These are phyloP conservation scores for Ailurus styani DNA, from an alignment of 2,113 vertebrate species.

Conservation along the genomic window DNA sequence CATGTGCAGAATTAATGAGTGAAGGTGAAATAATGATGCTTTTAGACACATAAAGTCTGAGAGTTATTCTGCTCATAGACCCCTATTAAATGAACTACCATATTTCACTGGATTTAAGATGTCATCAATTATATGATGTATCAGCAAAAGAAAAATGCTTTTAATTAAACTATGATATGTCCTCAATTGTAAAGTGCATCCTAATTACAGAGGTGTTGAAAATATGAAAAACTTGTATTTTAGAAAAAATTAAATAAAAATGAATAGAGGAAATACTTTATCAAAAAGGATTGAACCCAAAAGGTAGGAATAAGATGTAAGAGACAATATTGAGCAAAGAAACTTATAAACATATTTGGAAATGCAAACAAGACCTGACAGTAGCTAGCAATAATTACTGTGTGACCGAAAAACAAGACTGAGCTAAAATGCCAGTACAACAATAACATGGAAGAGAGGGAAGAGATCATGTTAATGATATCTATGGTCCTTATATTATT, in stretches of 20 bases:
- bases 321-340: neutral
- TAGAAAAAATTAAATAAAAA: neutral
- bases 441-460: neutral
- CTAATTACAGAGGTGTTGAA: constrained; percentile 5
- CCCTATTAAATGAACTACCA: constrained; percentile 18
- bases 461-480: neutral
- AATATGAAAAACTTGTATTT: neutral
- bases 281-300: neutral
- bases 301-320: neutral
- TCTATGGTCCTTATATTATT: neutral
- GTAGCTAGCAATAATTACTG: neutral
- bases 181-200: neutral
- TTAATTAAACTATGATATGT: constrained; percentile 4
- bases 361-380: neutral
- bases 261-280: neutral
- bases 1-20: constrained; percentile 58
- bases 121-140: neutral
- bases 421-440: neutral
- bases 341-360: neutral
- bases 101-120: neutral
- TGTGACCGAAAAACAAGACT: neutral
- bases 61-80: constrained; percentile 1
- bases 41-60: constrained; percentile 1
- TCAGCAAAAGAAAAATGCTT: neutral
- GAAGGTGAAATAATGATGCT: constrained; percentile 62